Evolutionary conservation across 2,888 invertebrate species (phyloP), one percentile per base, ranked within the genome.

Genomic region (Lithophane ornitopus): DNA sequence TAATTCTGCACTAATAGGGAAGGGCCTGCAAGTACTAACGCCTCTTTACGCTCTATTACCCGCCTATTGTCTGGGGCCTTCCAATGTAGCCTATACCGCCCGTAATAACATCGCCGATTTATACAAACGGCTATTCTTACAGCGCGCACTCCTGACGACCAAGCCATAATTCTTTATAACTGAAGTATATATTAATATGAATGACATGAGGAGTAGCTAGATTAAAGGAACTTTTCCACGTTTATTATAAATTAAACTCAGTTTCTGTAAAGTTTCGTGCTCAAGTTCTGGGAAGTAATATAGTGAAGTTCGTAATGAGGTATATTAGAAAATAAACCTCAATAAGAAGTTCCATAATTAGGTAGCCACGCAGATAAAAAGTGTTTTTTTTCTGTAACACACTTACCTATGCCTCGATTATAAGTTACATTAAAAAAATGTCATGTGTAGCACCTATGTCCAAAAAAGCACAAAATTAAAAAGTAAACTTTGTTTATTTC

Each of bases 31-130:
- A 77, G 74, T 41, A 62, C 62, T 69, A 69, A 74, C 44, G 66
- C 65, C 66, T 71, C 58, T 59, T 73, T 82, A 74, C 80, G 80
- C 86, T 82, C 81, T 82, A 87, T 89, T 86, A 83, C 80, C 68
- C 75, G 28, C 46, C 69, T 80, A 82, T 88, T 86, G 82, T 85
- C 83, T 79, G 76, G 65, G 56, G 49, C 65, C 71, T 66, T 74
- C 81, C 75, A 86, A 83, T 84, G 74, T 76, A 78, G 69, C 71
- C 70, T 74, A 81, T 83, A 87, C 84, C 84, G 83, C 71, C 72
- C 80, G 70, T 81, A 78, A 81, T 81, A 78, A 74, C 61, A 81
- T 71, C 58, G 61, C 68, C 66, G 67, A 75, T 74, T 84, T 84
- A 66, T 70, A 54, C 58, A 74, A 80, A 80, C 69, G 52, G 63